These are phyloP conservation scores for Drosophila mettleri DNA, from an alignment of 2,888 invertebrate species.

Conservation along the genomic window DNA sequence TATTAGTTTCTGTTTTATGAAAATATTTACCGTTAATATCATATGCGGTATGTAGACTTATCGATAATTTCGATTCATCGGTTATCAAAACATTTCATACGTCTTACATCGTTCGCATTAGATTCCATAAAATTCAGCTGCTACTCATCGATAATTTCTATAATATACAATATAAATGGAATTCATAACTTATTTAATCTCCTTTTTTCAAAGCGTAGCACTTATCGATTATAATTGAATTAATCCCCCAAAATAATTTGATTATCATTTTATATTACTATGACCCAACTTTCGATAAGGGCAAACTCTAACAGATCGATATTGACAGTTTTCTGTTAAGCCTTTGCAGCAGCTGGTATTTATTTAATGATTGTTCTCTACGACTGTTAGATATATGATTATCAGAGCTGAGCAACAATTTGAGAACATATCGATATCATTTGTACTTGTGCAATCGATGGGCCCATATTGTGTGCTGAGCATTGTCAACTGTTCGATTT, in stretches of 20 bases:
- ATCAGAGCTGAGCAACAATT: not conserved
- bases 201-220: not conserved
- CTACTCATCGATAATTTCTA: not conserved
- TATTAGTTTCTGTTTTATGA: conserved; percentile 25
- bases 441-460: conserved; percentile 6
- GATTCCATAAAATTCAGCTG: not conserved
- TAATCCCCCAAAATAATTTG: not conserved
- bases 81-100: not conserved
- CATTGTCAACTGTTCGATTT: conserved; percentile 54
- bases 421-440: conserved; percentile 2
- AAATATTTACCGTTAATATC: not conserved
- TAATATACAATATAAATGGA: not conserved
- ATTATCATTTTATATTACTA: not conserved
- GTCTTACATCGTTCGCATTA: not conserved
- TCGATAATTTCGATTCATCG: not conserved
- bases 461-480: conserved; percentile 60
- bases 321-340: not conserved
- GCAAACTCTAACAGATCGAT: not conserved
- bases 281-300: not conserved
- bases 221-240: not conserved
- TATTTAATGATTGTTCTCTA: not conserved
- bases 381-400: not conserved
- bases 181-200: not conserved
- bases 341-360: not conserved
- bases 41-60: not conserved